Evolutionary conservation across 1,140 invertebrate genomes (phyloP), one percentile per base, ranked within the genome.

Genomic region (Pachyrhynchus sulphureomaculatus): DNA sequence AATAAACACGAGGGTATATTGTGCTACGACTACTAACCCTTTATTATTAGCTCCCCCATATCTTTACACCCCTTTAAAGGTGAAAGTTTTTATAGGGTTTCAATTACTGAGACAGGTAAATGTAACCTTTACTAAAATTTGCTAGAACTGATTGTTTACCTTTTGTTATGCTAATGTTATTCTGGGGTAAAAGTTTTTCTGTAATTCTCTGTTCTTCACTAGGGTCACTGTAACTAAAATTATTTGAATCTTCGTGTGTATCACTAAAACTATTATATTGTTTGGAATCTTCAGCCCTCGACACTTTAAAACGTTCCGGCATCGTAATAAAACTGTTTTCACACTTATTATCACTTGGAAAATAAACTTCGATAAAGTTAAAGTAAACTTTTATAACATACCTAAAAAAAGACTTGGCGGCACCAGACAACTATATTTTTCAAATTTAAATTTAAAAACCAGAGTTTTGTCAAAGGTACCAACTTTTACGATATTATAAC

Each of bases 261-360:
- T 62, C 52, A 49, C 47, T 62, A 39, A 54, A 62, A 55, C 59
- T 62, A 29, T 62, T 62, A 32, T 62, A 62, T 36, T 55, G 44
- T 37, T 54, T 54, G 15, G 49, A 17, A 12, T 62, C 59, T 49
- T 62, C 42, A 3, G 60, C 33, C 12, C 47, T 32, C 23, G 60
- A 55, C 39, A 62, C 60, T 55, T 55, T 62, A 41, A 62, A 62
- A 15, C 60, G 15, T 24, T 62, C 60, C 32, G 52, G 52, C 64
- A 65, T 65, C 24, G 53, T 49, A 59, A 54, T n/a, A 52, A 52
- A 51, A 21, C 17, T 36, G 13, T 51, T 51, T 34, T 20, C 10
- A 12, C 44, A 21, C 21, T 18, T n/a, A 23, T 8, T 8, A 26
- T 13, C 24, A n/a, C n/a, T 26, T 3, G 12, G 2, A 29, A 37